These are phyloP conservation scores for Thereva unica DNA, from an alignment of 2,888 invertebrate species.

Conservation along the genomic window DNA sequence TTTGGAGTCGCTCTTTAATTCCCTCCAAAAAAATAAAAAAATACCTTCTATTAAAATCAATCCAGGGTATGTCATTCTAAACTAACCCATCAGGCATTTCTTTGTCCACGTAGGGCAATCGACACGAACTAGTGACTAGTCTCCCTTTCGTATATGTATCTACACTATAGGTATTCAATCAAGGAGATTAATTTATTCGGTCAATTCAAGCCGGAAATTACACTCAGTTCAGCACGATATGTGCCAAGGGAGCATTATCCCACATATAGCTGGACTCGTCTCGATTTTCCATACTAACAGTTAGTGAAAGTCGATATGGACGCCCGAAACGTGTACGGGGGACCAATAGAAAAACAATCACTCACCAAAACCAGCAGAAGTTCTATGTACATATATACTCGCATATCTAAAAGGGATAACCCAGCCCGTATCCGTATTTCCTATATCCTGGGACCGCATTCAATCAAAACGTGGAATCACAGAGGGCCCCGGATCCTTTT, in stretches of 20 bases:
- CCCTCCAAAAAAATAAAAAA: no score
- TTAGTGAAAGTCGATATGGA: constrained; percentile 25
- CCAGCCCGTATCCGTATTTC: constrained; percentile 20
- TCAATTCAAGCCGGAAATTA: constrained; percentile 38
- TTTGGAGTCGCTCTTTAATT: no score
- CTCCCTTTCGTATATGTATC: no score
- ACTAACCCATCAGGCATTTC: no score
- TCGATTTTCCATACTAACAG: constrained; percentile 23
- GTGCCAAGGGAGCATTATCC: constrained; percentile 32
- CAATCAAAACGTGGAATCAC: constrained; percentile 36
- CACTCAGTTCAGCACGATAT: constrained; percentile 26
- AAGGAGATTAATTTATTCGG: constrained; percentile 38
- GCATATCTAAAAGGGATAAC: constrained; percentile 21
- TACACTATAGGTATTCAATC: constrained; percentile 24
- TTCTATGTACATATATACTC: no score
- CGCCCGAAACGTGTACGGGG: neutral
- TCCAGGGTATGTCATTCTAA: no score
- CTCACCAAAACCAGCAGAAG: neutral
- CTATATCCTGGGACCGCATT: constrained; percentile 17
- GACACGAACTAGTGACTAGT: no score
- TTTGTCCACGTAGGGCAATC: no score
- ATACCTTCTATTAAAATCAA: no score
- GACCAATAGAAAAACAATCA: neutral
- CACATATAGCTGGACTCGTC: constrained; percentile 21
- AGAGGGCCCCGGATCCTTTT: constrained; percentile 27